Evolutionary conservation across 2,113 vertebrate species (phyloP).

Genomic region (human): GRCh38 chrX:41873501-41874000

Average conservation of each 20-base stretch:
- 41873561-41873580: conserved; percentile 52
- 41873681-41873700: conserved; percentile 51
- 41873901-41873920: no score
- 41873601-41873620: conserved; percentile 45
- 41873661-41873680: conserved; percentile 42
- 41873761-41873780: no score
- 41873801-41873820: no score
- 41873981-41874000: no score
- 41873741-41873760: neutral
- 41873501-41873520: conserved; percentile 48
- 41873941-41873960: no score
- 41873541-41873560: conserved; percentile 43
- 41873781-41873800: no score
- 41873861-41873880: no score
- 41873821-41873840: no score
- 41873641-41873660: conserved; percentile 47
- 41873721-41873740: conserved; percentile 49
- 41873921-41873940: no score
- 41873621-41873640: conserved; percentile 42
- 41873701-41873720: conserved; percentile 23
- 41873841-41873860: no score
- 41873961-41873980: no score
- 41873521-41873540: conserved; percentile 54
- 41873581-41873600: conserved; percentile 34
- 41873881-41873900: no score